Conservation (phyloP, 2,888 invertebrate genomes). For the Steinernema scapterisci region DNA sequence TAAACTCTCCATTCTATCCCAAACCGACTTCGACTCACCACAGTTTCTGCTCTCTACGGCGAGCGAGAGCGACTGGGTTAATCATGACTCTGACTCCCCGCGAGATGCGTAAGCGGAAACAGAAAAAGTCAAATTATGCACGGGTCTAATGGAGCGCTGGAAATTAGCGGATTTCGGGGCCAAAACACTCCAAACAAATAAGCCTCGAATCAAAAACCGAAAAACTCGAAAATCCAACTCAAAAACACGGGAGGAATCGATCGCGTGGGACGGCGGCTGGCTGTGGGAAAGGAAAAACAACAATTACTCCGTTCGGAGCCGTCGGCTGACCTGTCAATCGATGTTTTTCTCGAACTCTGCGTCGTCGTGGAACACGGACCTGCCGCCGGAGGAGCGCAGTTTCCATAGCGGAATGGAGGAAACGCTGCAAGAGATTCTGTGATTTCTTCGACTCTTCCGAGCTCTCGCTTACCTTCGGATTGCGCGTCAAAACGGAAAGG, state of each 20-base stretch:
- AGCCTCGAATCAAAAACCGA: not conserved
- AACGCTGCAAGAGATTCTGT: not conserved
- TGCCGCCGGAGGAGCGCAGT: not conserved
- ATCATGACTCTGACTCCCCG: too few relatives aligned
- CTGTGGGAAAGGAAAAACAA: not conserved
- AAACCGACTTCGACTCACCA: too few relatives aligned
- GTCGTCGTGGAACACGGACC: slow-evolving; percentile 24
- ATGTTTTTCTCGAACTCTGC: slow-evolving; percentile 33
- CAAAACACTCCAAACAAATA: too few relatives aligned
- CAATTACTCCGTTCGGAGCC: not conserved
- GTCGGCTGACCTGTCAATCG: slow-evolving; percentile 19
- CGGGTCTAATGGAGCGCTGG: not conserved
- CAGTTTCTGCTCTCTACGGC: too few relatives aligned
- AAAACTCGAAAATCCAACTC: not conserved
- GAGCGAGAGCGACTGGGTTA: too few relatives aligned
- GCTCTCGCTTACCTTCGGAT: not conserved
- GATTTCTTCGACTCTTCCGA: not conserved
- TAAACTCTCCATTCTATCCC: too few relatives aligned
- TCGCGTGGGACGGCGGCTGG: not conserved
- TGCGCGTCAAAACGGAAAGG: not conserved
- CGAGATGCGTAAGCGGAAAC: too few relatives aligned
- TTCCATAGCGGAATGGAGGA: slow-evolving; percentile 7
- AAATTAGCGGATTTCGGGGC: not conserved
- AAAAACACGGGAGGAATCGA: not conserved
- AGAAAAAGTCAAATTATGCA: too few relatives aligned